These are phyloP conservation scores for Gymnogyps californianus DNA, from an alignment of 2,113 vertebrate species.

Conservation along the genomic window DNA sequence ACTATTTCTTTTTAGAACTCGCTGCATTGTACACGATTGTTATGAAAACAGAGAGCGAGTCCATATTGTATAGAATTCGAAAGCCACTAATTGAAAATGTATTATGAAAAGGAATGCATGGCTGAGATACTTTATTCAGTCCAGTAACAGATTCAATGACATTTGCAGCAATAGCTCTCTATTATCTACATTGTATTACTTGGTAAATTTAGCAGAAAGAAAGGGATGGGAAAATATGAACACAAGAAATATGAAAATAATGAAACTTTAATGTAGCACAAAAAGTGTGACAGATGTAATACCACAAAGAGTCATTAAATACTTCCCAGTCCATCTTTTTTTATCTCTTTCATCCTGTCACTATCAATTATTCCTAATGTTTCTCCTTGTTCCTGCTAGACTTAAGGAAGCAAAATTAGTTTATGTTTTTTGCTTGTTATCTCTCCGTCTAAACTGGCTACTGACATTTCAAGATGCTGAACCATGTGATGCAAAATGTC, in stretches of 20 bases:
- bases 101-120: conserved; percentile 61
- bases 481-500: background rate
- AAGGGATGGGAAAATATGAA: conserved; percentile 72
- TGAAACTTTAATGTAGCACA: conserved; percentile 78
- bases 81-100: conserved; percentile 68
- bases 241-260: conserved; percentile 79
- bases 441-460: conserved; percentile 3
- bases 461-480: background rate
- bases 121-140: conserved; percentile 62
- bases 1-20: background rate
- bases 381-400: conserved; percentile 37
- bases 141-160: conserved; percentile 65
- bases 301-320: conserved; percentile 73
- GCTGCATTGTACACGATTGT: background rate
- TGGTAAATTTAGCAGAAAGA: conserved; percentile 81
- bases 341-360: conserved; percentile 65
- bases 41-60: background rate
- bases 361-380: conserved; percentile 67
- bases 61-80: conserved; percentile 42
- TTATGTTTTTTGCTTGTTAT: conserved; percentile 17
- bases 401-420: conserved; percentile 38
- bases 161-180: conserved; percentile 72
- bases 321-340: conserved; percentile 70
- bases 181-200: conserved; percentile 76
- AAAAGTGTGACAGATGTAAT: conserved; percentile 76